A percentile compares a stretch with the other conserved stretches of the same genome.
phyloP scores from a whole-genome alignment of 2,888 invertebrate genomes.

The Cetonia aurata region DNA sequence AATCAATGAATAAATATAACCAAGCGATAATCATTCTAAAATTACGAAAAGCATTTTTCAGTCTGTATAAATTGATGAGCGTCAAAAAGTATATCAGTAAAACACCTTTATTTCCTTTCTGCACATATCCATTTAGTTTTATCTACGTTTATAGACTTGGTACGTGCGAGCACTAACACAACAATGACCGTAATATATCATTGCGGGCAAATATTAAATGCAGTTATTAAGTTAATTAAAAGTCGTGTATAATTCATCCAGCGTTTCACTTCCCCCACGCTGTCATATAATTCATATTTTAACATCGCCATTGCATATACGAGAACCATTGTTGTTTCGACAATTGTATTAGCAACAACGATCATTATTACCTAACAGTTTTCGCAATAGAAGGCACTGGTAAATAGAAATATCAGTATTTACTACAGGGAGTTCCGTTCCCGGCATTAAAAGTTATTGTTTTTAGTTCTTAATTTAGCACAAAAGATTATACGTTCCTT shows the following conservation, averaged over 20 bases:
- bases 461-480: no score
- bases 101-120: not conserved
- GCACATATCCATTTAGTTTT: not conserved
- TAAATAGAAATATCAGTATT: no score
- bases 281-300: conserved; percentile 47
- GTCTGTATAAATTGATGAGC: no score
- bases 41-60: no score
- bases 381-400: not conserved
- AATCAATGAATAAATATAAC: no score
- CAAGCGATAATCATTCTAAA: no score
- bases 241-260: conserved; percentile 47
- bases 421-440: no score
- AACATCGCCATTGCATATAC: conserved; percentile 29
- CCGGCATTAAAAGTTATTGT: no score
- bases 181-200: conserved; percentile 39
- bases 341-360: conserved; percentile 15
- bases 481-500: no score
- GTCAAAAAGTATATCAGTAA: no score
- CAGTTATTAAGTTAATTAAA: conserved; percentile 49
- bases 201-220: conserved; percentile 23
- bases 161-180: conserved; percentile 19
- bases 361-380: conserved; percentile 6
- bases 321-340: conserved; percentile 13
- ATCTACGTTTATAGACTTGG: not conserved
- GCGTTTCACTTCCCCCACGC: conserved; percentile 31